Base-by-base conservation (phyloP, 1,140 invertebrate genomes). In the Orussus abietinus region DNA sequence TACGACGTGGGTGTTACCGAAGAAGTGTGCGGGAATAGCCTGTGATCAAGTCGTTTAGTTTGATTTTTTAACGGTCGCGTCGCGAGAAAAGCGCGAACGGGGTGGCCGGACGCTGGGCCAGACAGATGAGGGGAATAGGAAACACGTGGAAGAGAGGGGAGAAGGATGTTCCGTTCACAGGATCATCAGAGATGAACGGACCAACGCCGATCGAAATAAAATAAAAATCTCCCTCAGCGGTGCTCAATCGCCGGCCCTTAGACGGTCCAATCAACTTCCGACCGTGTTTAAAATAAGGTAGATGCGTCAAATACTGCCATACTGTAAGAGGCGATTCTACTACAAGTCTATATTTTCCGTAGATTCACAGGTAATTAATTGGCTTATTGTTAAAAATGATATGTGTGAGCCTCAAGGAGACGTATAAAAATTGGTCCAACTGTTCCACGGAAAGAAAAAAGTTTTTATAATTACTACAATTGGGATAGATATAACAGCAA, bases 11-110 rank as follows among this genome's bases (percentile, higher is more conserved):
- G 38, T 31, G 38, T 41, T 32, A 41, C 34, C 34, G 29, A 31
- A 33, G n/a, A 29, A 41, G 30, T 20, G n/a, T 35, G 7, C 11
- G 29, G 4, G 29, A 3, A 17, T 15, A 38, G 11, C 20, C 29
- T 31, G n/a, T 11, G 13, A 6, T 5, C 5, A 3, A 31, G 20
- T 35, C 34, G 4, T 19, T 42, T 42, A 35, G 41, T 33, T 42
- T 35, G 18, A 42, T 42, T 42, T 42, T 42, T 42, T 42, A 42
- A 42, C 41, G 41, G 41, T 42, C 41, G 25, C 41, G 29, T 12
- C 29, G 22, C 22, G 22, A 25, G 22, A 25, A n/a, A 25, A 25
- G 10, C 15, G 12, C n/a, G 25, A 21, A 28, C 22, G 31, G 28
- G 6, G 26, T 33, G 30, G 34, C 15, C 28, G 30, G 3, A 32